These are phyloP conservation scores for Leucopternis melanops DNA, from an alignment of 2,113 vertebrate genomes.

Conservation along the genomic window DNA sequence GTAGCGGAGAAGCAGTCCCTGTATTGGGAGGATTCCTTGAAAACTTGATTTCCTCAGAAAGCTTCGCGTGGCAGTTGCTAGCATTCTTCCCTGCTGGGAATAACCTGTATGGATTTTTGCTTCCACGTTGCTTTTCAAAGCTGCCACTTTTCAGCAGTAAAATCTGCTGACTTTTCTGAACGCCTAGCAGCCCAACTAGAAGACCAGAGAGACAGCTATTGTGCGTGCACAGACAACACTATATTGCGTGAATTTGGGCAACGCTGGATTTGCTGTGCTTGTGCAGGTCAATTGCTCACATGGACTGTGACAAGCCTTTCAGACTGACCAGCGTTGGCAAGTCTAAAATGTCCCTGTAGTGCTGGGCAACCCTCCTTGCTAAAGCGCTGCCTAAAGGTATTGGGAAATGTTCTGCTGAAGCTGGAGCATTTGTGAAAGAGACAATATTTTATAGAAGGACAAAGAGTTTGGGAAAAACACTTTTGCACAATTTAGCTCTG, in stretches of 20 bases:
- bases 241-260: fast-evolving
- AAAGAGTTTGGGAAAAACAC: neutral
- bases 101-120: neutral
- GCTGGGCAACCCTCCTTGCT: neutral
- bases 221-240: fast-evolving
- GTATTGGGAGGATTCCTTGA: neutral
- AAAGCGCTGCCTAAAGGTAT: neutral
- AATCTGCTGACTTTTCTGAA: neutral
- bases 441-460: neutral
- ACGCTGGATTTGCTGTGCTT: fast-evolving
- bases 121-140: neutral
- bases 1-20: neutral
- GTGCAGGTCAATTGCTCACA: fast-evolving
- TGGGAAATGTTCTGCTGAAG: neutral
- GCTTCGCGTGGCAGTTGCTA: neutral
- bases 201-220: neutral
- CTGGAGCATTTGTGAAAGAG: neutral
- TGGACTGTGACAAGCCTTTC: neutral
- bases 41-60: neutral
- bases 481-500: neutral
- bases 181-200: neutral
- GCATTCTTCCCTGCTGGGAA: neutral
- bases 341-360: neutral
- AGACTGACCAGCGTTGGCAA: neutral
- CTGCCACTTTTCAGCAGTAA: neutral